Percentiles rank a stretch among this genome's conserved stretches.
Conservation (phyloP, 2,888 invertebrate genomes). For the Altica lythri region DNA sequence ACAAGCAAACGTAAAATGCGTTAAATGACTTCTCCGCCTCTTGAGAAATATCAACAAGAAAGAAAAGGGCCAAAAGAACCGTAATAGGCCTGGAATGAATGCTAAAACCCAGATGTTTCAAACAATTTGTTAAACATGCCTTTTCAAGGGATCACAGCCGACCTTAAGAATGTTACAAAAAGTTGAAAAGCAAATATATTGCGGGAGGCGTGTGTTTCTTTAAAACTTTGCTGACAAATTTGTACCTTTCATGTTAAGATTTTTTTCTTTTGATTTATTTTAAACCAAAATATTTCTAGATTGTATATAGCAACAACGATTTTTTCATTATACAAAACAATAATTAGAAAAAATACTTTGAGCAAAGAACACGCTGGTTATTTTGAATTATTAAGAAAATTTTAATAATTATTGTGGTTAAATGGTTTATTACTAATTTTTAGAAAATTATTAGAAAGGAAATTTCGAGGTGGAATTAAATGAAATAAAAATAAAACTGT, state of each 20-base stretch:
- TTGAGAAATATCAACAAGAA: slow-evolving; percentile 33
- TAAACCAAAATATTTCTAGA: neutral
- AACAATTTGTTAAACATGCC: slow-evolving; percentile 42
- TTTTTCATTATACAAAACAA: too few relatives aligned
- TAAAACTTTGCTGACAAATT: slow-evolving; percentile 8
- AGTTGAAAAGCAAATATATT: slow-evolving; percentile 38
- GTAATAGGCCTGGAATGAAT: slow-evolving; percentile 37
- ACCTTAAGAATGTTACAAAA: slow-evolving; percentile 32
- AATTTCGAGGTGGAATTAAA: too few relatives aligned
- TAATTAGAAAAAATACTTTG: too few relatives aligned
- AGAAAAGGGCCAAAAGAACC: slow-evolving; percentile 28
- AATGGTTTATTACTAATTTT: too few relatives aligned
- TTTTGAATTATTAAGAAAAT: too few relatives aligned
- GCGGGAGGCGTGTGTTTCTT: slow-evolving; percentile 34
- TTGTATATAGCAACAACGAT: neutral
- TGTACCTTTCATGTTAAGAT: slow-evolving; percentile 1
- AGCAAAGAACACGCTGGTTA: too few relatives aligned
- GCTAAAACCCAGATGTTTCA: slow-evolving; percentile 42
- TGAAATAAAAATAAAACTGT: too few relatives aligned
- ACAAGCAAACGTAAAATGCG: slow-evolving; percentile 32
- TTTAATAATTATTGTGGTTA: too few relatives aligned
- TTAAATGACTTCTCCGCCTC: slow-evolving; percentile 38
- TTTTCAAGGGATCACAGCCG: slow-evolving; percentile 28
- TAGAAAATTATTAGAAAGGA: too few relatives aligned
- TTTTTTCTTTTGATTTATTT: too few relatives aligned